phyloP scores from a whole-genome alignment of 2,888 invertebrate species.

The Perizoma affinitatum region DNA sequence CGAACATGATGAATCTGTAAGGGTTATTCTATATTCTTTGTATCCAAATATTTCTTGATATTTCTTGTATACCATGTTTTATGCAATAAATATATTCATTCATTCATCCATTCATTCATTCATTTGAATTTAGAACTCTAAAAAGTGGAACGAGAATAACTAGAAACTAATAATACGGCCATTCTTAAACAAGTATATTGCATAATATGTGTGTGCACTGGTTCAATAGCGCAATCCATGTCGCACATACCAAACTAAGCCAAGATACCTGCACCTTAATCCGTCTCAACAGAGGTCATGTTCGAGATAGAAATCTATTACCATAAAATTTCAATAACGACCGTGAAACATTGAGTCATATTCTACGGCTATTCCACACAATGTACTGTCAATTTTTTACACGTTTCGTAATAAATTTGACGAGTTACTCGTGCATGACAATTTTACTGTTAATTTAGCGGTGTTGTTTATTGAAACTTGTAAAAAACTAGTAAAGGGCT shows the following conservation, averaged over 20 bases:
- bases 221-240: constrained; percentile 27
- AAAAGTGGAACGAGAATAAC: too few species aligned
- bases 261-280: constrained; percentile 18
- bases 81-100: too few species aligned
- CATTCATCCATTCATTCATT: too few species aligned
- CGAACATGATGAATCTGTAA: too few species aligned
- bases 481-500: too few species aligned
- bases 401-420: constrained; percentile 11
- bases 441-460: too few species aligned
- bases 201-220: constrained; percentile 9
- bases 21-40: too few species aligned
- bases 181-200: constrained; percentile 3
- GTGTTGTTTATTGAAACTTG: too few species aligned
- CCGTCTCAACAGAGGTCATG: constrained; percentile 21
- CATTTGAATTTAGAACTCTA: too few species aligned
- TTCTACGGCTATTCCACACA: not conserved
- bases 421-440: not conserved
- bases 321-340: constrained; percentile 23
- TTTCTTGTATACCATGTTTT: too few species aligned
- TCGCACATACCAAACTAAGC: constrained; percentile 21
- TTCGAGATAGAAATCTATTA: constrained; percentile 19
- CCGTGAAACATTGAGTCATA: constrained; percentile 20
- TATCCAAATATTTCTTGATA: too few species aligned
- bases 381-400: not conserved
- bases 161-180: not conserved